Conservation (phyloP, 2,888 invertebrate genomes). For the Theretra japonica region DNA sequence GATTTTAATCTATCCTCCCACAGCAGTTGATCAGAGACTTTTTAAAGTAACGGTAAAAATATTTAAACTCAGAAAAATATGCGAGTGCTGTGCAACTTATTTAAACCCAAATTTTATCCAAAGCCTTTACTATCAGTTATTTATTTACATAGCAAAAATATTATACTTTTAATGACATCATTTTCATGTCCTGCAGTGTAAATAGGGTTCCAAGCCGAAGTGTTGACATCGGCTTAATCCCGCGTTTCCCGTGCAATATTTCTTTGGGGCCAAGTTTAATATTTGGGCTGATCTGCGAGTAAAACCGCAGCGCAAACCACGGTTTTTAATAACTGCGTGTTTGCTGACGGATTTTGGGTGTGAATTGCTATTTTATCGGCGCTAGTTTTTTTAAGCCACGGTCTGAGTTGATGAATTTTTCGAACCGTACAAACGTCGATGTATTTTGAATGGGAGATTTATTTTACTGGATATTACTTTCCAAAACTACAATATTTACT, state of each 20-base stretch:
- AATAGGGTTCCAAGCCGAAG: slow-evolving; percentile 34
- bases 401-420: slow-evolving; percentile 26
- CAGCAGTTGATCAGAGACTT: too few species aligned
- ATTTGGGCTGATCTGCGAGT: slow-evolving; percentile 66
- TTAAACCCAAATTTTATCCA: too few species aligned
- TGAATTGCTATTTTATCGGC: slow-evolving; percentile 54
- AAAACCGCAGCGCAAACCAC: slow-evolving; percentile 56
- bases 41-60: too few species aligned
- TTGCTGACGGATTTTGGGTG: slow-evolving; percentile 54
- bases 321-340: slow-evolving; percentile 66
- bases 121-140: too few species aligned
- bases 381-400: slow-evolving; percentile 25
- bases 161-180: not conserved
- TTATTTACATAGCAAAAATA: too few species aligned
- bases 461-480: not conserved
- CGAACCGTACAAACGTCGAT: not conserved
- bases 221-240: slow-evolving; percentile 71
- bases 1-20: too few species aligned
- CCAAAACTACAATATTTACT: not conserved
- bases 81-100: too few species aligned
- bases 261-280: slow-evolving; percentile 75
- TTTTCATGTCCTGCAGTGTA: slow-evolving; percentile 6
- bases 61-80: too few species aligned
- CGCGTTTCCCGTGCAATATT: slow-evolving; percentile 65
- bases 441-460: not conserved